These are phyloP conservation scores for Bothrops jararaca DNA, from an alignment of 2,113 vertebrate genomes.

Conservation along the genomic window DNA sequence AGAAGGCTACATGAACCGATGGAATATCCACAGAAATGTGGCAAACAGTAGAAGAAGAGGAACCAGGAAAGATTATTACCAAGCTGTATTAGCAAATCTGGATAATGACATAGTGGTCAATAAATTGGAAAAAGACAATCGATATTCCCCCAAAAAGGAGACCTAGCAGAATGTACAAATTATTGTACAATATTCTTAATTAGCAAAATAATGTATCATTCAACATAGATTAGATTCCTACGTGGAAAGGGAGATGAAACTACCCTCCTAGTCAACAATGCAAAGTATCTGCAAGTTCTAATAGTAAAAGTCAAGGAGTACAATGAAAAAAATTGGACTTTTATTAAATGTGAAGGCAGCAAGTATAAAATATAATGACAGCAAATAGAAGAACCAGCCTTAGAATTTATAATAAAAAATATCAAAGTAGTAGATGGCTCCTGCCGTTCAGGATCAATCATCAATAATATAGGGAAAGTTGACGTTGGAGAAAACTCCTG, in stretches of 20 bases:
- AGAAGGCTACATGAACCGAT: neutral
- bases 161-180: neutral
- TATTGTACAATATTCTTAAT: neutral
- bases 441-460: neutral
- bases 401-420: neutral
- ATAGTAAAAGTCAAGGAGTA: neutral
- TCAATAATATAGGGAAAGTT: neutral
- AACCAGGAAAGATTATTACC: neutral
- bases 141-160: neutral
- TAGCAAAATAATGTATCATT: neutral
- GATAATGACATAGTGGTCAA: neutral
- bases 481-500: neutral
- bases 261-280: neutral
- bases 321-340: neutral
- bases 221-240: neutral
- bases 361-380: neutral
- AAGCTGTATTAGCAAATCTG: neutral
- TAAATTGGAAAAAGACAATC: neutral
- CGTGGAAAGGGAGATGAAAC: neutral
- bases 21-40: neutral
- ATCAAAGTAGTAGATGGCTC: neutral
- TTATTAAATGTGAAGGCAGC: neutral
- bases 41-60: neutral
- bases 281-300: neutral
- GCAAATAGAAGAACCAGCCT: neutral